phyloP scores from a whole-genome alignment of 2,797 vertebrate species.

The Poliocrania exsul region DNA sequence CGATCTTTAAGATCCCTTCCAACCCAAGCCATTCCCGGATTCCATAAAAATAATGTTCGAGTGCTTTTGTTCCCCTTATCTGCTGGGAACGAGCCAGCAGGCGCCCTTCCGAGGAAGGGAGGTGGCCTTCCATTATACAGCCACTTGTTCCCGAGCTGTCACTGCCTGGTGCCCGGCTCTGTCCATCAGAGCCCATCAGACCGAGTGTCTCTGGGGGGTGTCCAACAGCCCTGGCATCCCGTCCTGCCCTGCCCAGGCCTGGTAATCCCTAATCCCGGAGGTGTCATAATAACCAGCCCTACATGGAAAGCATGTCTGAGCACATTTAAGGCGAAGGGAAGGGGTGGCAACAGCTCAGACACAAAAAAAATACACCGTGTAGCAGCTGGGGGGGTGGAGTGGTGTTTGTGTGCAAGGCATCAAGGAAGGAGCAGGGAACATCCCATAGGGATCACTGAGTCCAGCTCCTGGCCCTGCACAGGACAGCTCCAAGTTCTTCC shows the following conservation, averaged over 20 bases:
- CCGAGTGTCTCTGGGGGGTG: accelerated
- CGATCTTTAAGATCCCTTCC: background rate
- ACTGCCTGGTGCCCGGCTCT: accelerated
- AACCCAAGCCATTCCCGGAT: background rate
- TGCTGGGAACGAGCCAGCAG: background rate
- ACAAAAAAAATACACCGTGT: background rate
- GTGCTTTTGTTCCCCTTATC: background rate
- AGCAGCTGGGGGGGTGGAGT: accelerated
- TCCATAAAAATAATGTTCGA: background rate
- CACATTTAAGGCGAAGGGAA: background rate
- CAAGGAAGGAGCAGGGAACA: background rate
- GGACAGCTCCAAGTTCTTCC: background rate
- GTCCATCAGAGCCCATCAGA: background rate
- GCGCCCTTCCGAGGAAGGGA: background rate
- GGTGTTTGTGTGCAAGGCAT: background rate
- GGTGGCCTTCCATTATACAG: background rate
- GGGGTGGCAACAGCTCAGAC: background rate
- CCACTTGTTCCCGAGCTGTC: background rate
- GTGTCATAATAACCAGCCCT: background rate
- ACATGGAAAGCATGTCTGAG: background rate
- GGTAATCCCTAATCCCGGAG: background rate
- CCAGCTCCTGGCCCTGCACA: background rate
- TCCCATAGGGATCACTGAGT: background rate
- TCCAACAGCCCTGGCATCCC: background rate
- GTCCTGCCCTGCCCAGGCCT: background rate